These are phyloP conservation scores for Chinchilla lanigera DNA, from an alignment of 2,113 vertebrate genomes.

Conservation along the genomic window DNA sequence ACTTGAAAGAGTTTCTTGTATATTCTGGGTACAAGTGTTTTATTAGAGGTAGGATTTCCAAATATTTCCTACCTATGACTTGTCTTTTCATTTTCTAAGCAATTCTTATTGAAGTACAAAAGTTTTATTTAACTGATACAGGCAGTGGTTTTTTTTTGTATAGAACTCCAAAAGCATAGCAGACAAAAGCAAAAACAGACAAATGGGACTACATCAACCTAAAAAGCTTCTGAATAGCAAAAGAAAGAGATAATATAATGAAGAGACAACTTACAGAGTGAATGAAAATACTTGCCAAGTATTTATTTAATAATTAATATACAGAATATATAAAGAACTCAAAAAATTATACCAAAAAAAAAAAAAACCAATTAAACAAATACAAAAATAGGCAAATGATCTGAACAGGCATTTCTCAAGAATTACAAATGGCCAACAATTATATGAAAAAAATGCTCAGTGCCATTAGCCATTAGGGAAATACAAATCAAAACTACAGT, in stretches of 20 bases:
- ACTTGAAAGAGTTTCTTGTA: neutral
- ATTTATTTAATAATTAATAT: neutral
- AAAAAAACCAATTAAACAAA: neutral
- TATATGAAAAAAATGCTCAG: neutral
- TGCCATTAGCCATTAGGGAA: neutral
- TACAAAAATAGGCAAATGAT: neutral
- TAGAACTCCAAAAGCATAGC: neutral
- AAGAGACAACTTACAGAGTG: neutral
- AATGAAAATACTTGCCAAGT: neutral
- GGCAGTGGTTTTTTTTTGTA: neutral
- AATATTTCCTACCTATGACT: neutral
- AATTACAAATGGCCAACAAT: neutral
- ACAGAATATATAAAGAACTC: neutral
- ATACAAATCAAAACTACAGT: neutral
- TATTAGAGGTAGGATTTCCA: neutral
- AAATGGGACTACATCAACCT: neutral
- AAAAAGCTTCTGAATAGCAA: neutral
- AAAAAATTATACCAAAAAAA: neutral
- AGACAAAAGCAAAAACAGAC: neutral
- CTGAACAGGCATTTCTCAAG: neutral
- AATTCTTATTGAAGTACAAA: neutral
- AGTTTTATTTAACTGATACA: neutral
- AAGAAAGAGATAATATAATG: neutral
- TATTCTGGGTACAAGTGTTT: neutral
- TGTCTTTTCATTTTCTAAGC: neutral